These are phyloP conservation scores for Platanista minor DNA, from an alignment of 2,113 vertebrate species.

Conservation along the genomic window DNA sequence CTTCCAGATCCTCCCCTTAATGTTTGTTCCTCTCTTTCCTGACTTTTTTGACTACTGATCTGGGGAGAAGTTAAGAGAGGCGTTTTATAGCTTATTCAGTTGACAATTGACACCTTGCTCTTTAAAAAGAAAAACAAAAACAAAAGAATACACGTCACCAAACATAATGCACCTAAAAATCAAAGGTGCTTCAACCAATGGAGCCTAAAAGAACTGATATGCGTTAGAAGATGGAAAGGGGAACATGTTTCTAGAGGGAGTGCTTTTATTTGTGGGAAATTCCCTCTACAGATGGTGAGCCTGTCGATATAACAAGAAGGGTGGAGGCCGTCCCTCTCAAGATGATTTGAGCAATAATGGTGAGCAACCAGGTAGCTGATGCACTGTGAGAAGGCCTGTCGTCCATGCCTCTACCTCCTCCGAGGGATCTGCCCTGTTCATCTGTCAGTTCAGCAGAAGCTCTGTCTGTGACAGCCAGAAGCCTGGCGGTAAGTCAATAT, in stretches of 20 bases:
- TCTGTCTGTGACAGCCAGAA: conserved; percentile 22
- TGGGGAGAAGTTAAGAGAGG: not conserved
- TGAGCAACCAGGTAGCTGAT: conserved; percentile 8
- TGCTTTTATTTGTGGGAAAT: not conserved
- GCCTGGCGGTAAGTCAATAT: conserved; percentile 58
- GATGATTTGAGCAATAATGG: not conserved
- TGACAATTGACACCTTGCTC: not conserved
- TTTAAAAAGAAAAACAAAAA: not conserved
- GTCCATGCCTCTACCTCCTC: not conserved
- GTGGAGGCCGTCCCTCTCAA: not conserved
- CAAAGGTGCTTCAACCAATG: not conserved
- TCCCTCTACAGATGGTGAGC: not conserved
- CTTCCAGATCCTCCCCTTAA: not conserved
- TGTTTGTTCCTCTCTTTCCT: not conserved
- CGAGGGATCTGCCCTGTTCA: conserved; percentile 7
- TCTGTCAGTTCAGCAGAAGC: conserved; percentile 50
- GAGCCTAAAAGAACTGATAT: not conserved
- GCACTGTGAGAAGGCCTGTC: not conserved
- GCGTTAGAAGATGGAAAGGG: not conserved
- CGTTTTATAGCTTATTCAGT: conserved; percentile 32
- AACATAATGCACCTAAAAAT: not conserved
- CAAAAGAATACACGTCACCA: not conserved
- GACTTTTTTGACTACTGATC: not conserved
- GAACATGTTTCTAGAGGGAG: not conserved
- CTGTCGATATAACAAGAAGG: not conserved